Conservation (phyloP, 2,797 vertebrate genomes). For the Cynodonichthys magdalenae region DNA sequence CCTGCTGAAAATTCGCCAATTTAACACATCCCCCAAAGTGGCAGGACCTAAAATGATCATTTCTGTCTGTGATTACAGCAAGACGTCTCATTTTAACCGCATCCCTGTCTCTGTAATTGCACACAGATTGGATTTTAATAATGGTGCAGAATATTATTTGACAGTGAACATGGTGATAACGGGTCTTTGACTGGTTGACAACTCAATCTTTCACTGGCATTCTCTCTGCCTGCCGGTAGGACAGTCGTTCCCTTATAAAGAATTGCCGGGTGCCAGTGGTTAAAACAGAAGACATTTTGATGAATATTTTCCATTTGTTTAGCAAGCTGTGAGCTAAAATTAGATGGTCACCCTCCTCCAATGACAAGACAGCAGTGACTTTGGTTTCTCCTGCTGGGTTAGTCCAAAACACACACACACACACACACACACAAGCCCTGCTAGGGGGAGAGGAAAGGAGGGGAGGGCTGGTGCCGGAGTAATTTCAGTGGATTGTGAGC, state of each 20-base stretch:
- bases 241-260: constrained; percentile 69
- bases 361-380: constrained; percentile 85
- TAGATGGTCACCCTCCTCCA: constrained; percentile 88
- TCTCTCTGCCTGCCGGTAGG: constrained; percentile 60
- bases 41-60: constrained; percentile 45
- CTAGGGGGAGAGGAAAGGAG: constrained; percentile 55
- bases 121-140: constrained; percentile 82
- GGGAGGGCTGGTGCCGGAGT: constrained; percentile 87
- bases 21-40: constrained; percentile 45
- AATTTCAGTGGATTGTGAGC: constrained; percentile 97
- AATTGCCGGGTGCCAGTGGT: constrained; percentile 78
- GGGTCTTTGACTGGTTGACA: constrained; percentile 79
- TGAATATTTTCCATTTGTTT: constrained; percentile 86
- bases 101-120: constrained; percentile 70
- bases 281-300: constrained; percentile 82
- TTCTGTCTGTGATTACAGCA: constrained; percentile 57
- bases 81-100: constrained; percentile 53
- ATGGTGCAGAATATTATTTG: constrained; percentile 78
- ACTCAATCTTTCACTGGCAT: constrained; percentile 78
- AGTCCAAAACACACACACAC: constrained; percentile 47
- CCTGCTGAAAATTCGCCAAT: constrained; percentile 20
- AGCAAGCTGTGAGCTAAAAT: constrained; percentile 87
- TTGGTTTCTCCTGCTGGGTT: constrained; percentile 79
- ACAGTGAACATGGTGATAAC: constrained; percentile 77
- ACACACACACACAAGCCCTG: constrained; percentile 35